Base-by-base conservation (phyloP, 1,140 invertebrate genomes). In the Microplitis mediator region DNA sequence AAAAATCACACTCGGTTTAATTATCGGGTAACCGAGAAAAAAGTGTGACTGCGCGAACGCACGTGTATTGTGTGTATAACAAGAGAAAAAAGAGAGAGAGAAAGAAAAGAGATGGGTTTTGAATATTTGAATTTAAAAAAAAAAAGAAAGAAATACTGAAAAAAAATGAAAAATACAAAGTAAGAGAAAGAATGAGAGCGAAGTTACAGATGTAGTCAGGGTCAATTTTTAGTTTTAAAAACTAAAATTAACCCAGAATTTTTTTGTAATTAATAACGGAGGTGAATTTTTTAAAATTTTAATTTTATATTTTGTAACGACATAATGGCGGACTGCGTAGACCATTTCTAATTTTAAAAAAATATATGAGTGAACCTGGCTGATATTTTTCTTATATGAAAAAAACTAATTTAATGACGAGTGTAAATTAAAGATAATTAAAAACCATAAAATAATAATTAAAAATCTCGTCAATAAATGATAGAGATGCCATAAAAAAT, bases 281-380 rank as follows among this genome's bases (percentile, higher is more conserved):
- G 6, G 11, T 9, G 8, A 45, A 32, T 31, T 23, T 11, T 67
- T 14, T 34, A 23, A 69, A 13, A 69, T 36, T 50, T 11, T 54
- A 39, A 16, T 31, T 67, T 23, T 51, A 11, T 58, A 45, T 13
- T 32, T 23, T 23, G 23, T 23, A 60, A 56, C 56, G 32, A 63
- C 39, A 32, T 80, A 77, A 76, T 78, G 77, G 78, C 84, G 79
- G 83, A 85, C 83, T 86, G 82, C 79, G 78, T 84, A 82, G 84
- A 85, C 80, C 84, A 86, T 82, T 85, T 79, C 77, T 82, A 83
- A 60, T 63, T 34, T 45, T 5, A 45, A 9, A 45, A 6, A 45
- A 36, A 69, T n/a, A 60, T 39, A 23, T 62, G 68, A 39, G n/a
- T 71, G 6, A 52, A 56, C 63, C 32, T 32, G 16, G 51, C 51